Percentiles rank a stretch among this genome's conserved stretches.
phyloP scores from a whole-genome alignment of 2,113 vertebrate genomes.

The Halichoeres trimaculatus region DNA sequence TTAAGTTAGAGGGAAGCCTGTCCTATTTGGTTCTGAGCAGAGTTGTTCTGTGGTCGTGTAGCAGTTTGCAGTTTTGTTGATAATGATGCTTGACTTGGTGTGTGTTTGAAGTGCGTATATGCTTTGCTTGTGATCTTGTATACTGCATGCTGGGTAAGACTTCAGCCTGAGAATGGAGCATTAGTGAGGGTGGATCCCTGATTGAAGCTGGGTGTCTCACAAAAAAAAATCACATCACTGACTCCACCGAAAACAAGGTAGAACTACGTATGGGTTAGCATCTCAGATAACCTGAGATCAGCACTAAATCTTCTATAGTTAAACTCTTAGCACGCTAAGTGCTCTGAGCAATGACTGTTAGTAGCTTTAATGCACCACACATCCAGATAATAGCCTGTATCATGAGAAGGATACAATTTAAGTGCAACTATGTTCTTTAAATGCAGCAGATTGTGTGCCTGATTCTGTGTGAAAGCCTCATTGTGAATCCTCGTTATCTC shows the following conservation, averaged over 20 bases:
- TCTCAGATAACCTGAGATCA: slow-evolving; percentile 1
- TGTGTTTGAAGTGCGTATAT: too few relatives aligned
- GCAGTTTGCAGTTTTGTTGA: too few relatives aligned
- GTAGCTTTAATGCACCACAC: slow-evolving; percentile 42
- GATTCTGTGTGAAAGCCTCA: slow-evolving; percentile 47
- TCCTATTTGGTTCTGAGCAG: too few relatives aligned
- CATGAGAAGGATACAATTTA: slow-evolving; percentile 55
- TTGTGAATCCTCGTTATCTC: slow-evolving; percentile 32
- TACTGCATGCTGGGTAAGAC: too few relatives aligned
- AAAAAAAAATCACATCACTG: slow-evolving; percentile 60
- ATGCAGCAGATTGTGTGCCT: slow-evolving; percentile 30
- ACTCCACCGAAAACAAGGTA: slow-evolving; percentile 41
- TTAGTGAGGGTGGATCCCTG: too few relatives aligned
- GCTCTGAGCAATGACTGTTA: slow-evolving; percentile 58
- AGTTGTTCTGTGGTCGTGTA: too few relatives aligned
- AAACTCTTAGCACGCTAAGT: slow-evolving; percentile 17
- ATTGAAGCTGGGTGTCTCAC: too few relatives aligned
- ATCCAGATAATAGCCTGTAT: slow-evolving; percentile 67
- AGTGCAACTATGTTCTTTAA: slow-evolving; percentile 64
- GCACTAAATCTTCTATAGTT: slow-evolving; percentile 40
- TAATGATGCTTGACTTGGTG: too few relatives aligned
- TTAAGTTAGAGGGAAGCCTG: too few relatives aligned
- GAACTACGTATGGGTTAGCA: slow-evolving; percentile 9
- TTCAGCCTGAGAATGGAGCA: too few relatives aligned
- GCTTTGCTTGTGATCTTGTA: too few relatives aligned